Percentiles rank a stretch among this genome's conserved stretches.
These are phyloP conservation scores for Molossus alvarezi DNA, from an alignment of 2,797 vertebrate genomes.

Conservation along the genomic window DNA sequence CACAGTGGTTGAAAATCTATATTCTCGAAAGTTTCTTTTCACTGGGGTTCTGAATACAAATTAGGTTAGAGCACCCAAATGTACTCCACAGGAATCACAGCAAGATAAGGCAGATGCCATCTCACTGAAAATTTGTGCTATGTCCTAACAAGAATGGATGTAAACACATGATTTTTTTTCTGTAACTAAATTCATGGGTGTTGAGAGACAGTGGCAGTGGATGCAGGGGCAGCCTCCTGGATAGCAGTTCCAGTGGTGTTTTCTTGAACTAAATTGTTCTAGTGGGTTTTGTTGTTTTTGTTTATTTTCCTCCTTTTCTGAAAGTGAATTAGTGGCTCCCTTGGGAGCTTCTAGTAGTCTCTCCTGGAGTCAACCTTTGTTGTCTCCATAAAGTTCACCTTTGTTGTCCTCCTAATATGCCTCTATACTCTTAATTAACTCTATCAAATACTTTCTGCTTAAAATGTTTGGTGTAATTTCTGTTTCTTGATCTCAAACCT, in stretches of 20 bases:
- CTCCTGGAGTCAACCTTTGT: neutral
- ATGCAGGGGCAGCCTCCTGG: fast-evolving
- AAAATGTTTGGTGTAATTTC: neutral
- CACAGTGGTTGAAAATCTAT: neutral
- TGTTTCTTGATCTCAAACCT: neutral
- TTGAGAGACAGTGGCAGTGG: fast-evolving
- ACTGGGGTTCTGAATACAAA: neutral
- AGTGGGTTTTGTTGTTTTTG: neutral
- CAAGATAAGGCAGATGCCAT: neutral
- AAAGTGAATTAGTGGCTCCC: neutral
- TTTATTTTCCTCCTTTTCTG: neutral
- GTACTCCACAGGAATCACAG: neutral
- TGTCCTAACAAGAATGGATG: neutral
- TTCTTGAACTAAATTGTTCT: neutral
- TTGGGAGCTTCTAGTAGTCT: neutral
- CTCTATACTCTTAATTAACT: neutral
- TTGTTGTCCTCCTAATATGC: neutral
- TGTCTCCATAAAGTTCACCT: neutral
- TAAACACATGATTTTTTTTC: neutral
- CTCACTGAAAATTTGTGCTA: neutral
- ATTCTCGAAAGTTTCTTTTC: neutral
- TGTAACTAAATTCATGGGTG: fast-evolving
- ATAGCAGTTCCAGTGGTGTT: neutral
- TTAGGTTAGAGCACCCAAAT: neutral
- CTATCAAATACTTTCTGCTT: neutral